Conservation (phyloP, 2,113 vertebrate genomes). For the Elephantulus edwardii region DNA sequence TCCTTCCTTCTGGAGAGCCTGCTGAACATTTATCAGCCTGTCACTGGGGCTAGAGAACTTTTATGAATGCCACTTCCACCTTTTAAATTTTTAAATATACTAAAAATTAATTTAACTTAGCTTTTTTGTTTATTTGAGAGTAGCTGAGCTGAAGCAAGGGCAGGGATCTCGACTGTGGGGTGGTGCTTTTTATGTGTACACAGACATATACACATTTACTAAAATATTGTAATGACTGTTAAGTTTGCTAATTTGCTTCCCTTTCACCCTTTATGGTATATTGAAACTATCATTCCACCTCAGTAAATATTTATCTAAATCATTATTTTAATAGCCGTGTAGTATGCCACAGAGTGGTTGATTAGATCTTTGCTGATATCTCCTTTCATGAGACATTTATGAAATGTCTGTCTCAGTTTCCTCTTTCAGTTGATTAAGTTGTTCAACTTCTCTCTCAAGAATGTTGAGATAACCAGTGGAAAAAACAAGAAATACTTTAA, state of each 20-base stretch:
- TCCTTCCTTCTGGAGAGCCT: not conserved
- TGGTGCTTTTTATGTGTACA: not conserved
- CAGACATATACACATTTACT: not conserved
- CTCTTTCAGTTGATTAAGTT: not conserved
- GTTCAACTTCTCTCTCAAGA: not conserved
- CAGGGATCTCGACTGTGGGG: too few relatives aligned
- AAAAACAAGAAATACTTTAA: not conserved
- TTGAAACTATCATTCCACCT: not conserved
- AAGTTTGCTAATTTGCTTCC: not conserved
- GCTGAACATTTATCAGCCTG: not conserved
- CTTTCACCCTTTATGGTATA: not conserved
- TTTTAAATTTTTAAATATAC: not conserved
- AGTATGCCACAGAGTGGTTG: not conserved
- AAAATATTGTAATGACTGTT: not conserved
- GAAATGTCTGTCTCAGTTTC: slow-evolving; percentile 14
- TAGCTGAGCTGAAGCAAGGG: too few relatives aligned
- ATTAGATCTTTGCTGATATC: not conserved
- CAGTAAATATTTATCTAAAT: not conserved
- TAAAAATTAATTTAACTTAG: not conserved
- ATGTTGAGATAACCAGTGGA: not conserved
- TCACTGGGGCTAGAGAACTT: not conserved
- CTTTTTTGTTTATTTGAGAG: slow-evolving; percentile 16
- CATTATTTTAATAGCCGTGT: not conserved
- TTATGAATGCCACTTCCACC: not conserved
- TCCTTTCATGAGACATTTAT: not conserved